Conservation (phyloP, 2,888 invertebrate genomes). For the Dexiosoma caninum region DNA sequence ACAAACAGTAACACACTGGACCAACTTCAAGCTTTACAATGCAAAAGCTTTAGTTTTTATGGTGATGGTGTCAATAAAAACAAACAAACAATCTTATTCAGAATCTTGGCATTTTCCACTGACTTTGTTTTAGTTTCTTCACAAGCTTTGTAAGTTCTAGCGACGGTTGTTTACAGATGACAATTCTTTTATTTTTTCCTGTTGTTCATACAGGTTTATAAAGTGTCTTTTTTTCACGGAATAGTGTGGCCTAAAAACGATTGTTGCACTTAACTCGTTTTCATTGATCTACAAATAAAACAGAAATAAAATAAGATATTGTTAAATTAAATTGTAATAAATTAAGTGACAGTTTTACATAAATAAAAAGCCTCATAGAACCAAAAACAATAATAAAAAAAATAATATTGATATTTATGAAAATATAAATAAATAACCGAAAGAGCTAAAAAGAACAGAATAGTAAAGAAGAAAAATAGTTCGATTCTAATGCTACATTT, state of each 20-base stretch:
- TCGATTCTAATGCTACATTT: too few relatives aligned
- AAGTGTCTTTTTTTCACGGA: conserved; percentile 38
- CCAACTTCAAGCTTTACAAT: conserved; percentile 51
- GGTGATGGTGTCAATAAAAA: conserved; percentile 31
- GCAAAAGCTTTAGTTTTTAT: not conserved
- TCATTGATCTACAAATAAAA: conserved; percentile 61
- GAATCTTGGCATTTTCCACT: conserved; percentile 37
- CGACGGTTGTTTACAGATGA: conserved; percentile 26
- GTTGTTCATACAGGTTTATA: conserved; percentile 36
- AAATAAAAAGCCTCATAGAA: too few relatives aligned
- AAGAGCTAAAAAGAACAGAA: too few relatives aligned
- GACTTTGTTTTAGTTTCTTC: conserved; percentile 20
- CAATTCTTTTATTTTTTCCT: not conserved
- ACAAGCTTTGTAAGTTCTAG: conserved; percentile 53
- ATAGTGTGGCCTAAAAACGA: conserved; percentile 60
- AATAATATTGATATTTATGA: too few relatives aligned
- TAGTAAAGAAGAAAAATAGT: too few relatives aligned
- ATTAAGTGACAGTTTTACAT: not conserved
- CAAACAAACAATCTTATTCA: conserved; percentile 48
- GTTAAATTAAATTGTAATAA: conserved; percentile 28
- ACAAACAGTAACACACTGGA: conserved; percentile 36
- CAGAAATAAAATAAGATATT: conserved; percentile 10
- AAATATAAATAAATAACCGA: too few relatives aligned
- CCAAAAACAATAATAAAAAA: too few relatives aligned
- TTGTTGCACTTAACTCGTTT: conserved; percentile 63